These are phyloP conservation scores for Condylura cristata DNA, from an alignment of 2,113 vertebrate species.

Conservation along the genomic window DNA sequence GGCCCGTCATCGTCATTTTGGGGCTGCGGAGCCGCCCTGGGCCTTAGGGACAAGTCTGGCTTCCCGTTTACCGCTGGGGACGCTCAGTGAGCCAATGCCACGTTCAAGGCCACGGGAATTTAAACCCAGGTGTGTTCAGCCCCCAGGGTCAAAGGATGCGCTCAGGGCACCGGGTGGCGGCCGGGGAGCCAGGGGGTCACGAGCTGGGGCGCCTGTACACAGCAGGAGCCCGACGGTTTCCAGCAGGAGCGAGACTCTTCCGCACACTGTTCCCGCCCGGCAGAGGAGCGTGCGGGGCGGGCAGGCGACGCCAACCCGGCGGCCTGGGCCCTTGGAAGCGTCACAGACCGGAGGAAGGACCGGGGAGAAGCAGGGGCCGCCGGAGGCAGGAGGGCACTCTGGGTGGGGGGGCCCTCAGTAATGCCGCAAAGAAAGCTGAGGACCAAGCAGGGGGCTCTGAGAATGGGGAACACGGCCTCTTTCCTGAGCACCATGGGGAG, in stretches of 20 bases:
- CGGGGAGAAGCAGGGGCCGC: fast-evolving
- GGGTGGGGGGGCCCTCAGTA: neutral
- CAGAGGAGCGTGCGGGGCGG: neutral
- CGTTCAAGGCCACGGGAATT: neutral
- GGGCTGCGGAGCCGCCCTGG: too few relatives aligned
- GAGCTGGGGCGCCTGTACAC: neutral
- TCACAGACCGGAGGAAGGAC: fast-evolving
- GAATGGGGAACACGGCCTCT: neutral
- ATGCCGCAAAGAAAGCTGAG: neutral
- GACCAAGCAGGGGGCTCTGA: too few relatives aligned
- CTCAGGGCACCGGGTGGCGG: too few relatives aligned
- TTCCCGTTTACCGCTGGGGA: neutral
- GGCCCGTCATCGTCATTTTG: too few relatives aligned
- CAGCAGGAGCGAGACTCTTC: neutral
- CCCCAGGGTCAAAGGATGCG: neutral
- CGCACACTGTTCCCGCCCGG: fast-evolving
- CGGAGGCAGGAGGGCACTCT: fast-evolving
- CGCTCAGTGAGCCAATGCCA: neutral
- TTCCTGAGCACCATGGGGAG: neutral
- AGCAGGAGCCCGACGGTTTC: too few relatives aligned
- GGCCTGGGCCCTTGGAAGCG: too few relatives aligned
- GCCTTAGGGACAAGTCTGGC: fast-evolving
- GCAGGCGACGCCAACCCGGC: too few relatives aligned
- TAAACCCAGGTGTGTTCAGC: neutral
- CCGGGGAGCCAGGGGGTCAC: too few relatives aligned